Conservation (phyloP, 2,113 vertebrate species). For the Melanerpes formicivorus region DNA sequence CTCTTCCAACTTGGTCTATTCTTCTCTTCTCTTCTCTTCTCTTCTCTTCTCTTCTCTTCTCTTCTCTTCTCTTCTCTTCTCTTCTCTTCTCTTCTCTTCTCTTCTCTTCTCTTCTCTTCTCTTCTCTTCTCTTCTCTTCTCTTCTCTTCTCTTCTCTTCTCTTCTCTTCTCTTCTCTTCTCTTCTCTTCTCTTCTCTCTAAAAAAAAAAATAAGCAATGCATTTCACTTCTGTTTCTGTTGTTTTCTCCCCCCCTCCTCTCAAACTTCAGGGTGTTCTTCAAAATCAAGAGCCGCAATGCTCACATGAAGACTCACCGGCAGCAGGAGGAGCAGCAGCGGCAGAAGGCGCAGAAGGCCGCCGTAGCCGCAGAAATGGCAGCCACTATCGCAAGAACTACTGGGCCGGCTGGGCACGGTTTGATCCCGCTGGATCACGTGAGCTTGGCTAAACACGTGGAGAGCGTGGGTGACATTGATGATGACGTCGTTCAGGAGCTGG, state of each 20-base stretch:
- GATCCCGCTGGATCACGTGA: constrained; percentile 81
- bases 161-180: too few species aligned
- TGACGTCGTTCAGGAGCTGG: constrained; percentile 79
- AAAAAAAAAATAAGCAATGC: background rate
- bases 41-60: too few species aligned
- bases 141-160: too few species aligned
- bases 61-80: too few species aligned
- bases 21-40: too few species aligned
- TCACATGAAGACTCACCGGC: constrained; percentile 91
- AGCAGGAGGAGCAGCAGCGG: constrained; percentile 85
- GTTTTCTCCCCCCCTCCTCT: background rate
- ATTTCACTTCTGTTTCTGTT: background rate
- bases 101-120: too few species aligned
- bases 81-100: too few species aligned
- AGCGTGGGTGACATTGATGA: constrained; percentile 74
- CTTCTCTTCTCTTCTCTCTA: too few species aligned
- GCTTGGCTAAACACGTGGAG: constrained; percentile 79
- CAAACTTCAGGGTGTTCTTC: constrained; percentile 83
- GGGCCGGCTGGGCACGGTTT: constrained; percentile 66
- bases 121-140: too few species aligned
- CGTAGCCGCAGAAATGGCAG: constrained; percentile 79
- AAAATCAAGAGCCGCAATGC: constrained; percentile 93
- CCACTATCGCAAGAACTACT: constrained; percentile 80
- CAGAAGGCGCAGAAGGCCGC: constrained; percentile 83
- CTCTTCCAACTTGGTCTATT: too few species aligned